Conservation (phyloP, 2,888 invertebrate species). For the Amiota minor region DNA sequence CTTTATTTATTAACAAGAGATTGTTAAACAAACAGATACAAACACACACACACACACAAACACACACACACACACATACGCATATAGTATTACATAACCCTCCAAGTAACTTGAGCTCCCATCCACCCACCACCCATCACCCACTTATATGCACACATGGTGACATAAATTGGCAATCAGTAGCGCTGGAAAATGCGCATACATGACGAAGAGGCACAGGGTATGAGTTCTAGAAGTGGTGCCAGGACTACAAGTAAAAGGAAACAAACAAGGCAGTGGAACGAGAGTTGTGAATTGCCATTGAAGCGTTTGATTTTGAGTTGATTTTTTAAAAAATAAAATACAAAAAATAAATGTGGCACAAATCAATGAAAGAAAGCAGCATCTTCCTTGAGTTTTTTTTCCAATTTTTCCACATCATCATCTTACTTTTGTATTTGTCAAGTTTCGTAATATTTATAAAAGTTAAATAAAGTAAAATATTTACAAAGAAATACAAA, state of each 20-base stretch:
- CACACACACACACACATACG: not conserved
- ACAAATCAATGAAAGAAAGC: conserved; percentile 11
- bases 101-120: no score
- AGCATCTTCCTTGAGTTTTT: no score
- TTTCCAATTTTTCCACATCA: no score
- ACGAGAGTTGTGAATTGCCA: conserved; percentile 11
- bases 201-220: not conserved
- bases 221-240: not conserved
- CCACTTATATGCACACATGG: conserved; percentile 9
- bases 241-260: not conserved
- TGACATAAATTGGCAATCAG: conserved; percentile 24
- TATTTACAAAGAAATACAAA: not conserved
- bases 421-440: no score
- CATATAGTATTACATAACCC: no score
- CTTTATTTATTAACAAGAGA: conserved; percentile 24
- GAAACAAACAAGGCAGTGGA: not conserved
- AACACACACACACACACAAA: not conserved
- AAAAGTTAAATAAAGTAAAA: conserved; percentile 2
- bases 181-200: conserved; percentile 16
- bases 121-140: no score
- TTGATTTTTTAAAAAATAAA: not conserved
- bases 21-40: conserved; percentile 16
- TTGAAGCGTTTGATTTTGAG: conserved; percentile 21
- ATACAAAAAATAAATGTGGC: not conserved
- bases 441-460: not conserved